phyloP scores from a whole-genome alignment of 2,888 invertebrate species.

The Diadegma fenestrale region DNA sequence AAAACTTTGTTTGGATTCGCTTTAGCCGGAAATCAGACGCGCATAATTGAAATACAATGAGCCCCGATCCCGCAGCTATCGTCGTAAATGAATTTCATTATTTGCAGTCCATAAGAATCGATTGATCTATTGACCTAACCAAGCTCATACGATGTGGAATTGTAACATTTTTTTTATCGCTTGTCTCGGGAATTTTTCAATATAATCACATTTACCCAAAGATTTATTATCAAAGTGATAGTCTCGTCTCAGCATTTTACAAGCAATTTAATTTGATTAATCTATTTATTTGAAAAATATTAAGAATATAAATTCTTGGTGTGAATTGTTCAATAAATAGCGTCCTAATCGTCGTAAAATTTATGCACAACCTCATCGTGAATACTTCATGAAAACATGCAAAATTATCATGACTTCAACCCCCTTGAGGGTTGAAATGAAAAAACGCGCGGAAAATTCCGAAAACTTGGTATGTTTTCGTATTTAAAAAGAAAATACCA shows the following conservation, averaged over 20 bases:
- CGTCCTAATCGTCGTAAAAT: no score
- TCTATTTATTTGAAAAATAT: no score
- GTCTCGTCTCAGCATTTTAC: background rate
- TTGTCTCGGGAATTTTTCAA: background rate
- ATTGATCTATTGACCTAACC: constrained; percentile 1
- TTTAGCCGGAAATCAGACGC: background rate
- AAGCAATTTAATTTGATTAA: background rate
- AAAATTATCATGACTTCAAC: no score
- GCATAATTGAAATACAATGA: constrained; percentile 18
- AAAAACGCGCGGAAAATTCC: no score
- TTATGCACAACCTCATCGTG: no score
- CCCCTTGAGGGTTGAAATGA: no score
- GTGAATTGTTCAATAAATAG: no score
- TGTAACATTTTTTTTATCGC: background rate
- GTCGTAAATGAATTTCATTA: background rate
- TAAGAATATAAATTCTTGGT: no score
- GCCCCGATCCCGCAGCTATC: background rate
- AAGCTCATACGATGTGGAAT: background rate
- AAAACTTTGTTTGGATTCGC: background rate
- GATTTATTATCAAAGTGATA: background rate
- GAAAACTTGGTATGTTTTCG: no score
- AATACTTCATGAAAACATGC: no score
- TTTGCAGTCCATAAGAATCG: background rate
- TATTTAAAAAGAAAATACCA: no score
- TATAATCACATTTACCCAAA: background rate